Evolutionary conservation across 2,797 vertebrate genomes (phyloP), one percentile per base, ranked within the genome.

Genomic region (Ateles fusciceps): DNA sequence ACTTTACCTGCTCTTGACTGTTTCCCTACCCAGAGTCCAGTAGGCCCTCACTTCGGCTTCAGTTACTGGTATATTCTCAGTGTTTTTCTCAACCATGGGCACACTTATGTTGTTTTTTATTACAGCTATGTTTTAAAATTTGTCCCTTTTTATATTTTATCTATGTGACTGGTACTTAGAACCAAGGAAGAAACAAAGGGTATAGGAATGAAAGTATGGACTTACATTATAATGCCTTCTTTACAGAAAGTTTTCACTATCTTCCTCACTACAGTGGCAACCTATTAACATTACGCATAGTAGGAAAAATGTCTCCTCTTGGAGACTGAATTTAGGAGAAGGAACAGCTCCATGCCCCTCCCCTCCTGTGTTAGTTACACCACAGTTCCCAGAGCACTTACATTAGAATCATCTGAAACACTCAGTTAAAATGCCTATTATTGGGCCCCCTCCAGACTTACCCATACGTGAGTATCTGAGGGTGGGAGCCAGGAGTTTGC

Each of bases 101-200:
- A 30, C 36, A 76, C 46, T 44, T 64, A 80, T 5, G 15, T 81
- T 89, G 46, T 8, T 96, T 93, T 48, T 71, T 9, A 84, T 85
- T 59, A 78, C 14, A 84, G 46, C 61, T 19, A 21, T 1, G 3
- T 71, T 72, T 9, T 91, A 36, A 36, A 72, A 7, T 7, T 39
- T 36, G 36, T 15, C 46, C 75, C 28, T 55, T 80, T 92, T 83
- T 74, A 15, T 22, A 33, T 72, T 85, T 48, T 48, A 68, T 42
- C 42, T 42, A 72, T 46, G 48, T 33, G 26, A 75, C 36, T 30
- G 46, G 19, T 74, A n/a, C 44, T 89, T 36, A 59, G 79, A 79
- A n/a, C 4, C 33, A 55, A 75, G 52, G 39, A 95, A 64, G 33
- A 12, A 59, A 46, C 10, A 36, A 72, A 76, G 44, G 39, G 30